Percentiles rank a stretch among this genome's conserved stretches.
These are phyloP conservation scores for Larimichthys crocea DNA, from an alignment of 2,113 vertebrate genomes.

Conservation along the genomic window DNA sequence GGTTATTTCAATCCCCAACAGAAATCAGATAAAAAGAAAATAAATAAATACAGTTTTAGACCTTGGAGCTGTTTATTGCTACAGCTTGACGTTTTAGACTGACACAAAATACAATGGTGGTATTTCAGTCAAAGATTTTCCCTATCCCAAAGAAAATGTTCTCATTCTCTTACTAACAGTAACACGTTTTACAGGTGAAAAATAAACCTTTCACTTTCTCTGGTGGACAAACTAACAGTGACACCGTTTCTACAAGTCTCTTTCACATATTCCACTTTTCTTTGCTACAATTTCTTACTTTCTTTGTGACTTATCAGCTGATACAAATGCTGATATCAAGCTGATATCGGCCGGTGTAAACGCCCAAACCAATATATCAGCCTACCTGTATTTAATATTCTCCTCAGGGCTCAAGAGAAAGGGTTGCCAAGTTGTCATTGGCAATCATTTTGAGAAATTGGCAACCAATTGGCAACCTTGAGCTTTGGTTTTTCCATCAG, in stretches of 20 bases:
- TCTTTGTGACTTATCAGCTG: background rate
- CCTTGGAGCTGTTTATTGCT: background rate
- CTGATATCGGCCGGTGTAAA: background rate
- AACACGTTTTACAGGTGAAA: background rate
- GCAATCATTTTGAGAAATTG: no score
- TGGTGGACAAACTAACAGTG: no score
- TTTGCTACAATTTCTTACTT: background rate
- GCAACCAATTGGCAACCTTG: no score
- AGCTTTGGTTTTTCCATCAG: no score
- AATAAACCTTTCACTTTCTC: background rate
- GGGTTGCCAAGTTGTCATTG: no score
- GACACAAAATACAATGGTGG: background rate
- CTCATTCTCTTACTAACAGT: background rate
- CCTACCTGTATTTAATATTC: background rate
- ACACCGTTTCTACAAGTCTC: background rate
- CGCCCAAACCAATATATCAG: background rate
- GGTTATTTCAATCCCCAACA: background rate
- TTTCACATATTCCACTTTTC: background rate
- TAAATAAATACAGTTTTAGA: background rate
- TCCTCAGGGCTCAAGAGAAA: no score
- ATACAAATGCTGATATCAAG: background rate
- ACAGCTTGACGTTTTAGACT: background rate
- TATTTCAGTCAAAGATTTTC: background rate
- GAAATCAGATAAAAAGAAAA: background rate
- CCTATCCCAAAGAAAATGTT: no score